Conservation (phyloP, 2,888 invertebrate genomes). For the Magallana nippona region DNA sequence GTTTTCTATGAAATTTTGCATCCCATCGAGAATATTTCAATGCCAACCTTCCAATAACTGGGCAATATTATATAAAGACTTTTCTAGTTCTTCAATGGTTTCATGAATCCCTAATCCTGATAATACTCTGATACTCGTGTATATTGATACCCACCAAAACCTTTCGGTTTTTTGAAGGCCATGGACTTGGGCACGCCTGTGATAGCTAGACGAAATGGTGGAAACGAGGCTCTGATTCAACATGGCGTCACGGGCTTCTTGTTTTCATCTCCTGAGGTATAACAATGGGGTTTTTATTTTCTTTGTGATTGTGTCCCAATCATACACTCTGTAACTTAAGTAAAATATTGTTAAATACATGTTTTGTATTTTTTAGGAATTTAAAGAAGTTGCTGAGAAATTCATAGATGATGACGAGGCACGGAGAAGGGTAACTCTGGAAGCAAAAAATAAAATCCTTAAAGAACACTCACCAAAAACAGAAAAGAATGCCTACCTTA, state of each 20-base stretch:
- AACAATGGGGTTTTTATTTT: not conserved
- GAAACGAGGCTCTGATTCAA: slow-evolving; percentile 65
- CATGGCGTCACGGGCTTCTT: slow-evolving; percentile 67
- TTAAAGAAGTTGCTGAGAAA: slow-evolving; percentile 53
- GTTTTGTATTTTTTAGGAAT: slow-evolving; percentile 56
- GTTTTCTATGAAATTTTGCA: too few relatives aligned
- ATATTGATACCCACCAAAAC: slow-evolving; percentile 27
- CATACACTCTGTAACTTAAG: not conserved
- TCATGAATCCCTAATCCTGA: too few relatives aligned
- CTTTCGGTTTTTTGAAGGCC: slow-evolving; percentile 60
- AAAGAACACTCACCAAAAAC: slow-evolving; percentile 53
- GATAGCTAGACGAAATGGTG: slow-evolving; percentile 72
- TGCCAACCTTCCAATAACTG: too few relatives aligned
- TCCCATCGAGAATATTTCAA: too few relatives aligned
- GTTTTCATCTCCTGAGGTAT: slow-evolving; percentile 64
- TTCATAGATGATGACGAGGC: slow-evolving; percentile 47
- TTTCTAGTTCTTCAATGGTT: too few relatives aligned
- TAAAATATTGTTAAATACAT: too few relatives aligned
- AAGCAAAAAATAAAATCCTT: slow-evolving; percentile 54
- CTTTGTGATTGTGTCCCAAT: too few relatives aligned
- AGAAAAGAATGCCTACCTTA: slow-evolving; percentile 58
- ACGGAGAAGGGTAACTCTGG: slow-evolving; percentile 37
- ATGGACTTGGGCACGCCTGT: slow-evolving; percentile 73
- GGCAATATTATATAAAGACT: too few relatives aligned
- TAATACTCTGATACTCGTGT: not conserved